Evolutionary conservation across 23 tunicate species (phyloP), one percentile per base, ranked within the genome.

Genomic region (Corella eumyota): DNA sequence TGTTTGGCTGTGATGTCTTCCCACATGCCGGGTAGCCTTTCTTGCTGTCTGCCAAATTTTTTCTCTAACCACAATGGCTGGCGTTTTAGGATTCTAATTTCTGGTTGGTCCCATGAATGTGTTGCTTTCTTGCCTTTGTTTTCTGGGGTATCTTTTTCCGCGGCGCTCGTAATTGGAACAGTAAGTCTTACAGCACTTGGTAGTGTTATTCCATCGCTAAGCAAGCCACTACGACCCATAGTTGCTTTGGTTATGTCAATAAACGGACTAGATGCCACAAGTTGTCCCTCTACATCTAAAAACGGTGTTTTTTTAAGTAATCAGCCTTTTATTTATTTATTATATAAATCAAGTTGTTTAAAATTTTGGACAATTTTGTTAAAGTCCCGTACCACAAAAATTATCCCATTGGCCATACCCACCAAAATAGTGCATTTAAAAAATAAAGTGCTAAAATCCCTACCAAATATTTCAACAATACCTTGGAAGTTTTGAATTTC

Each of bases 221-320:
- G 33, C 13, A 6, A 28, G 1, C 81, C 76, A 20, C 62, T 61
- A 22, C 40, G 65, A 13, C 77, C 83, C 94, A 84, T 84, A 6
- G 55, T 19, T 56, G 75, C 48, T 64, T 84, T 84, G 52, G 67
- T 84, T 20, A 84, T 57, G 21, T 68, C 65, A 0, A 84, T 51
- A 15, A 84, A n/a, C 23, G 77, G 83, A 50, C 94, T 68, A 1
- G 78, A 36, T 21, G 81, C 83, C 30, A 75, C 83, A 11, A 84
- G 47, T 28, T 54, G 6, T 3, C 83, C 94, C 3, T 56, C 30
- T 19, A 62, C 68, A 45, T 63, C 94, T 68, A 51, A 6, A 31
- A 48, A 24, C 15, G 48, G 48, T 9, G 11, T 9, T 40, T 40
- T 40, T 9, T 40, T 40, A 40, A 11, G n/a, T n/a, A n/a, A n/a